Evolutionary conservation across 2,113 vertebrate genomes (phyloP).

Genomic region (Tiliqua scincoides): DNA sequence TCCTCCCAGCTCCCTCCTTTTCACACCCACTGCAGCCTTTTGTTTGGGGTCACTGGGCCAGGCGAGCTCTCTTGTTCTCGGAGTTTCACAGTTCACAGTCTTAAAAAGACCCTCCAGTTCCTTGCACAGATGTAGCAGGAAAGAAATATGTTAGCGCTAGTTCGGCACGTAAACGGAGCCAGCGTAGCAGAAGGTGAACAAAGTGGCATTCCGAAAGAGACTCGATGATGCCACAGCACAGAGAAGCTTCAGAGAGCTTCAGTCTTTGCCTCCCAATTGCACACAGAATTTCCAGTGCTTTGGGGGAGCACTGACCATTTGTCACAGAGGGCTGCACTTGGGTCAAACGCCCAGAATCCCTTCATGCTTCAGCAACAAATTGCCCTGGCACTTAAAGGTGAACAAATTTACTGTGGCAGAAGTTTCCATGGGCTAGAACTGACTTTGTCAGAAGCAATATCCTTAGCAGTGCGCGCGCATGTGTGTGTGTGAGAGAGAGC

Average conservation of each 20-base stretch:
- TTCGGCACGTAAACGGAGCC: conserved; percentile 66
- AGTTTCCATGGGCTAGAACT: not conserved
- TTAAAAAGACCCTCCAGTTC: conserved; percentile 62
- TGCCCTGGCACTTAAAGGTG: no score
- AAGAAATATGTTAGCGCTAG: conserved; percentile 67
- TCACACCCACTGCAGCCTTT: conserved; percentile 53
- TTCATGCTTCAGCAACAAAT: not conserved
- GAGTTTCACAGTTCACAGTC: conserved; percentile 60
- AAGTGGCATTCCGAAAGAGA: conserved; percentile 68
- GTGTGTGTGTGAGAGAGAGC: no score
- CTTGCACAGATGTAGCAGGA: conserved; percentile 70
- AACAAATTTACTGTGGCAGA: not conserved
- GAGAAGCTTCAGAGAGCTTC: conserved; percentile 67
- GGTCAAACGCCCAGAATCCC: not conserved
- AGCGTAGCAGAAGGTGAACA: conserved; percentile 73
- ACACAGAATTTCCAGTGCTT: conserved; percentile 55
- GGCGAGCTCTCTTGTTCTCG: conserved; percentile 49
- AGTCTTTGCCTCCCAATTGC: conserved; percentile 73
- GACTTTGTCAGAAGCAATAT: not conserved
- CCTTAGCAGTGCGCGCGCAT: no score
- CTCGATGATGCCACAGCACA: conserved; percentile 50
- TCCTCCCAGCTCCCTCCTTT: conserved; percentile 58
- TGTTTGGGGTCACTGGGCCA: conserved; percentile 73
- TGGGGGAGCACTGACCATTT: not conserved
- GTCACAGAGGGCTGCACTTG: not conserved